phyloP scores from a whole-genome alignment of 1,140 invertebrate genomes.

The Monomorium pharaonis region DNA sequence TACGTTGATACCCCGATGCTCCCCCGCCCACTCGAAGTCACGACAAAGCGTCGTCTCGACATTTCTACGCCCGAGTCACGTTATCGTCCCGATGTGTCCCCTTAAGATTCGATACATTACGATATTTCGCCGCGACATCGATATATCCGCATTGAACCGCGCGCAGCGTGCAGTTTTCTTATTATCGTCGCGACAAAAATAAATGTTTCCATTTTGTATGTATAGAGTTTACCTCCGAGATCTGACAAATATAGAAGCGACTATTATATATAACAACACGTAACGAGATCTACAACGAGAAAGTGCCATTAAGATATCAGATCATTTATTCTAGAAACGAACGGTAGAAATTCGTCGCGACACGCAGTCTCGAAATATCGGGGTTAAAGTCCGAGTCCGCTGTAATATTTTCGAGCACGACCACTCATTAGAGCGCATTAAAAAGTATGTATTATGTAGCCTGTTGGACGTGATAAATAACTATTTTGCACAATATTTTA shows the following conservation, averaged over 20 bases:
- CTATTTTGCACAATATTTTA: not conserved
- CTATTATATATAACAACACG: not conserved
- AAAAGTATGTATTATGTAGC: not conserved
- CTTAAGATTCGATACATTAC: constrained; percentile 47
- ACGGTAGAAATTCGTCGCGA: not conserved
- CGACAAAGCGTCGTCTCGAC: constrained; percentile 60
- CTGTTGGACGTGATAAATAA: constrained; percentile 6
- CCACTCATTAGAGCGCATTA: constrained; percentile 21
- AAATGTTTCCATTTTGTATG: constrained; percentile 1
- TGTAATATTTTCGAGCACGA: constrained; percentile 30
- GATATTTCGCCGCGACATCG: constrained; percentile 24
- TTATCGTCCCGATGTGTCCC: constrained; percentile 29
- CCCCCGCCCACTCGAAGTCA: constrained; percentile 36
- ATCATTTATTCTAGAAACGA: constrained; percentile 10
- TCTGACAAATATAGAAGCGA: not conserved
- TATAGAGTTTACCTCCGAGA: not conserved
- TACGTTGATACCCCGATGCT: constrained; percentile 64
- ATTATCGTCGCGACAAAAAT: constrained; percentile 22
- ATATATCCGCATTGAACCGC: constrained; percentile 16
- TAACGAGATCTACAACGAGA: not conserved
- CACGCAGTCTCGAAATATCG: constrained; percentile 16
- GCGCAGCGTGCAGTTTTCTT: not conserved
- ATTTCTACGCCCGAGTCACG: constrained; percentile 52
- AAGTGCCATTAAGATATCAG: constrained; percentile 27
- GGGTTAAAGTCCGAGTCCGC: not conserved